Conservation (phyloP, 2,888 invertebrate genomes). For the Caenorhabditis panamensis region DNA sequence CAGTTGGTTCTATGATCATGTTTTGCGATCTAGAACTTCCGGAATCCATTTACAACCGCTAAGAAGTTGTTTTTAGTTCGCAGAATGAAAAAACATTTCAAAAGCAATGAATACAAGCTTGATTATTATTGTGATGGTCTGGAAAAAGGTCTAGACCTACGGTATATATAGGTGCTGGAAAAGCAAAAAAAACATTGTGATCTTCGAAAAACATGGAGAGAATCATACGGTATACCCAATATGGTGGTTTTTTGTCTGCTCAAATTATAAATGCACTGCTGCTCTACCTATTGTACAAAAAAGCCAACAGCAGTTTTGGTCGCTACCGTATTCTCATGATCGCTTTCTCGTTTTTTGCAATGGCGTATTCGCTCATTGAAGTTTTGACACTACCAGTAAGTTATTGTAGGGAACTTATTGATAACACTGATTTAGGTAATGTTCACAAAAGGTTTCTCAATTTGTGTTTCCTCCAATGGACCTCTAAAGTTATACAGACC, state of each 20-base stretch:
- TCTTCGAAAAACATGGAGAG: conserved; percentile 10
- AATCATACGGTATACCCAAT: conserved; percentile 11
- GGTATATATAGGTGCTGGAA: not conserved
- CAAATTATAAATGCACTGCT: conserved; percentile 25
- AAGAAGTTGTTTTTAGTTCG: no score
- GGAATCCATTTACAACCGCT: no score
- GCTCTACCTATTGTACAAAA: conserved; percentile 15
- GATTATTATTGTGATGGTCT: not conserved
- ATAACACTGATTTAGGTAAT: conserved; percentile 8
- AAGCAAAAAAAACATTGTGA: no score
- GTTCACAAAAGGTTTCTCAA: conserved; percentile 37
- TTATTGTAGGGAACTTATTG: not conserved
- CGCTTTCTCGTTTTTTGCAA: conserved; percentile 20
- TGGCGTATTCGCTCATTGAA: conserved; percentile 34
- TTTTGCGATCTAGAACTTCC: no score
- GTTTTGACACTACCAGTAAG: conserved; percentile 32
- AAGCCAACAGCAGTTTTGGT: conserved; percentile 24
- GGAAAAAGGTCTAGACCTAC: no score
- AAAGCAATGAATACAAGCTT: conserved; percentile 3
- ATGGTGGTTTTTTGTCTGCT: conserved; percentile 23
- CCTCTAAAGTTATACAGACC: conserved; percentile 10
- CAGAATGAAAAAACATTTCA: no score
- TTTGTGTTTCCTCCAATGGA: conserved; percentile 36
- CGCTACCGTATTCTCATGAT: conserved; percentile 44
- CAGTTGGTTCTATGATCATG: no score